Base-by-base conservation (phyloP, 2,797 vertebrate genomes). In the Diceros bicornis region DNA sequence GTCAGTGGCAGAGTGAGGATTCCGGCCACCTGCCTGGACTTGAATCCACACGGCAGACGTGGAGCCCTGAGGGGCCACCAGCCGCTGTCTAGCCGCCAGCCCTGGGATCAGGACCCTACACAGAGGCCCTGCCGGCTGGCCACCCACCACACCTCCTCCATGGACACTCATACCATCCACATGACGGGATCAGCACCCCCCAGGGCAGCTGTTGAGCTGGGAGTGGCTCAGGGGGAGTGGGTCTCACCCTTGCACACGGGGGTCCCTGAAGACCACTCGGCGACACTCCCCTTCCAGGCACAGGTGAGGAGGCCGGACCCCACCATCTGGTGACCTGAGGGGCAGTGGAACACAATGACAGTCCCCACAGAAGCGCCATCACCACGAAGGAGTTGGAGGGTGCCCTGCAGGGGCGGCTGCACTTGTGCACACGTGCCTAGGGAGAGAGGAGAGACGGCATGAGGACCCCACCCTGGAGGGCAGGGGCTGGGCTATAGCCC, bases 301-400 rank as follows among this genome's bases (percentile, higher is more conserved):
- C 99, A 99, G 88, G 98, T 99, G 62, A 98, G 97, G 59, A 99
- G 25, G 13, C 98, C 98, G 0, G 98, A 97, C 18, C 99, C 99
- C 4, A 99, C 89, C 97, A 99, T 98, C 92, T 98, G 99, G 98
- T 99, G 99, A 93, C 98, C 99, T 0, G 97, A 97, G 0, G 99
- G 99, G 95, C 99, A 99, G 97, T 98, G 99, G 98, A 99, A 99
- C 0, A 98, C 97, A 37, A 99, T 98, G 81, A 99, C 98, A 0
- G 99, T 99, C 50, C 99, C 99, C 96, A 99, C 96, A 0, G 98
- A 98, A 0, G 99, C 99, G 94, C 99, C 99, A 0, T 99, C 99
- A 25, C 99, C 99, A 0, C 98, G 98, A 69, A 99, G 83, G 93
- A 99, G 96, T 92, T 97, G 99, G 29, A 99, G 98, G 0, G 98